phyloP scores from a whole-genome alignment of 2,888 invertebrate species.

The Synergus itoensis region DNA sequence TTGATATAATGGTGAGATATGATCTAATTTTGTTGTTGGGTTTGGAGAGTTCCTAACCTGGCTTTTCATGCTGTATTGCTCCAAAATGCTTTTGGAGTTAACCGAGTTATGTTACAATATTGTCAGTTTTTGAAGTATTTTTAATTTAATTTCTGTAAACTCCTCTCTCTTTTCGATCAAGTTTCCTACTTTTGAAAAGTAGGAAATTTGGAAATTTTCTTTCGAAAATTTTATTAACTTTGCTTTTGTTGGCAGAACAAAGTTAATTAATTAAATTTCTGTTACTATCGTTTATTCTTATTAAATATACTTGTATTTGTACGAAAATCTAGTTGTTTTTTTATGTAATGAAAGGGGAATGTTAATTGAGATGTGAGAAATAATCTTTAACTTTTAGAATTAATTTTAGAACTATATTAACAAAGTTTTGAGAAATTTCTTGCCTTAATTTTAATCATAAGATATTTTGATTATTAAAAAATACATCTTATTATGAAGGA shows the following conservation, averaged over 20 bases:
- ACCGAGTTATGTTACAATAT: background rate
- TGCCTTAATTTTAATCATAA: too few relatives aligned
- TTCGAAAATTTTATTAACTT: background rate
- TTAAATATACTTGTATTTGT: background rate
- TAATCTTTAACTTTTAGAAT: too few relatives aligned
- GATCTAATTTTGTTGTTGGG: background rate
- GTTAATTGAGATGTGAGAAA: too few relatives aligned
- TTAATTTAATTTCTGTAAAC: background rate
- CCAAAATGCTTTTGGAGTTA: background rate
- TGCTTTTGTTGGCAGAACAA: background rate
- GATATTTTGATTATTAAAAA: too few relatives aligned
- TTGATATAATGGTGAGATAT: background rate
- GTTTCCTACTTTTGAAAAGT: background rate
- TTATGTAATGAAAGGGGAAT: too few relatives aligned
- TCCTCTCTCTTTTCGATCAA: background rate
- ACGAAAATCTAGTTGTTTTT: too few relatives aligned
- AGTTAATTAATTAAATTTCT: background rate
- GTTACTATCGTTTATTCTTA: background rate
- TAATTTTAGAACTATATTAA: too few relatives aligned
- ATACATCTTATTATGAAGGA: background rate
- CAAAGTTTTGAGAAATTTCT: too few relatives aligned
- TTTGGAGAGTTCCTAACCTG: slow-evolving; percentile 22
- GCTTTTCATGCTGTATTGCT: background rate
- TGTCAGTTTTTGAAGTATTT: background rate
- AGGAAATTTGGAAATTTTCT: too few relatives aligned